Conservation (phyloP, 2,888 invertebrate species). For the Gasteruption jaculator region DNA sequence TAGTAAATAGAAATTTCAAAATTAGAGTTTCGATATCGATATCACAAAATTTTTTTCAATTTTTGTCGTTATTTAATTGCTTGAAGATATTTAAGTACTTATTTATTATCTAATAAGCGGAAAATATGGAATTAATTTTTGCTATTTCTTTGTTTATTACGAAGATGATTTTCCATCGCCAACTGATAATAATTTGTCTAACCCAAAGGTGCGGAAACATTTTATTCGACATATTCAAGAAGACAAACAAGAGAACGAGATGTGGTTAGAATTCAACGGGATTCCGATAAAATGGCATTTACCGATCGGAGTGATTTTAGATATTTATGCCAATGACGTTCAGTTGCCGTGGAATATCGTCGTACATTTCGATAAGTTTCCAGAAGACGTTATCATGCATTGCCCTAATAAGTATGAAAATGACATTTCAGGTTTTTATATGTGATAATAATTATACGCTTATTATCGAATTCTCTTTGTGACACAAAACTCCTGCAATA, state of each 20-base stretch:
- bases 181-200: conserved; percentile 9
- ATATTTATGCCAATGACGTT: conserved; percentile 68
- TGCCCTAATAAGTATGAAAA: conserved; percentile 72
- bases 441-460: no score
- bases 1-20: no score
- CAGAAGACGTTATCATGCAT: conserved; percentile 81
- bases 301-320: conserved; percentile 82
- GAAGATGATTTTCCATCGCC: no score
- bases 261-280: conserved; percentile 93
- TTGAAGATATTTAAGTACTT: no score
- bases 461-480: no score
- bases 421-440: no score
- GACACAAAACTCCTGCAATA: no score
- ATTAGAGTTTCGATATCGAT: no score
- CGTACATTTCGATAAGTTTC: conserved; percentile 93
- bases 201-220: conserved; percentile 86
- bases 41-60: conserved; percentile 2
- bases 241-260: conserved; percentile 73
- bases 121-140: no score
- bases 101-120: no score
- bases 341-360: conserved; percentile 89
- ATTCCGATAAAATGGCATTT: conserved; percentile 87
- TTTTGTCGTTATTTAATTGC: background rate
- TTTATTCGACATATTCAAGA: conserved; percentile 80
- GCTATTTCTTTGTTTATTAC: no score